Evolutionary conservation across 2,888 invertebrate genomes (phyloP), one percentile per base, ranked within the genome.

Genomic region (Electrophaes corylata): DNA sequence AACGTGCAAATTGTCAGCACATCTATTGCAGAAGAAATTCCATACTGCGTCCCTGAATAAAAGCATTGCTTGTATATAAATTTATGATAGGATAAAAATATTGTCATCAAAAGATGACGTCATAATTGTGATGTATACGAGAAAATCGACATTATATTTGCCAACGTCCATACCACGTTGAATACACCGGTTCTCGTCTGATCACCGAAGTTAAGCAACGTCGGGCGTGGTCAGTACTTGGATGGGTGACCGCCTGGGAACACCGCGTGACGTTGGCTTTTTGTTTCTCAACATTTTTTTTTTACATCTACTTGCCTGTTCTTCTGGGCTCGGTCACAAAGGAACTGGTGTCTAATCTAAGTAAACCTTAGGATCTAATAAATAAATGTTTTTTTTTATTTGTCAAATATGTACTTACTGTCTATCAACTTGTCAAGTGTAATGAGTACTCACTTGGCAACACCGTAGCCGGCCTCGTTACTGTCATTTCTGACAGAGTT

Each of bases 1-100:
- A n/a, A 98, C 95, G 73, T 98, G 97, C 12, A 98, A 92, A 80
- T 98, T 97, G 66, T 95, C 94, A n/a, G 93, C 91, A 74, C 97
- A 96, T 64, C 93, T 95, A 64, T 93, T 93, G 66, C 95, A 92
- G 79, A 97, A 98, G 81, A 94, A 98, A 39, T 94, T 92, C 98
- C 98, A 98, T 5, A 98, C 95, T 0, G 94, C 92, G 70, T 98
- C 98, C 73, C 95, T 95, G 72, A 11, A n/a, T n/a, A n/a, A n/a
- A 54, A 37, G 16, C 12, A 51, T 14, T 4, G 14, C 6, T 31
- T 35, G 2, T 8, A 10, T 29, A 29, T 23, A 23, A 23, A n/a
- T n/a, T n/a, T n/a, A n/a, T n/a, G n/a, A n/a, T n/a, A n/a, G n/a
- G n/a, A n/a, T n/a, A n/a, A n/a, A n/a, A n/a, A n/a, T n/a, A n/a